Conservation (phyloP, 2,797 vertebrate genomes). For the Hydrocynus forskahlii region DNA sequence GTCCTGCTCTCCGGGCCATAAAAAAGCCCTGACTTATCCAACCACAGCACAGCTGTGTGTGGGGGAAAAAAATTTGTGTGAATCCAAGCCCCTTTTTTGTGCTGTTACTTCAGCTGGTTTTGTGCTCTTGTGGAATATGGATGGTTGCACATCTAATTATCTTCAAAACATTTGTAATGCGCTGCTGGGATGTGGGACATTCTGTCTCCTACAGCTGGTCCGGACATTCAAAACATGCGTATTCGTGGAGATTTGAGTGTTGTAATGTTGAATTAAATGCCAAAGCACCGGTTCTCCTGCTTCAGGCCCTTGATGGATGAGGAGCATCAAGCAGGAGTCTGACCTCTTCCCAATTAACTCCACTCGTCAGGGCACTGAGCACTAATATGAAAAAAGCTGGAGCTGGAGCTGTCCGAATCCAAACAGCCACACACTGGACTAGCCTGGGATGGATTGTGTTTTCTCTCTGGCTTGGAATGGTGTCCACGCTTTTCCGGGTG, state of each 20-base stretch:
- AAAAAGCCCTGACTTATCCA: slow-evolving; percentile 36
- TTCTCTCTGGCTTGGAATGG: not conserved
- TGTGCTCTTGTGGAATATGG: slow-evolving; percentile 31
- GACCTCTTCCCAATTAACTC: slow-evolving; percentile 42
- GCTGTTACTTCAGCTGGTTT: slow-evolving; percentile 41
- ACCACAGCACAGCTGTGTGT: slow-evolving; percentile 34
- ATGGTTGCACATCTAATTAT: slow-evolving; percentile 42
- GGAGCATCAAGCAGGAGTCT: slow-evolving; percentile 39
- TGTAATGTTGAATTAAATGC: slow-evolving; percentile 38
- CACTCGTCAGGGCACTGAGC: slow-evolving; percentile 13
- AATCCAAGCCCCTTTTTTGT: slow-evolving; percentile 27
- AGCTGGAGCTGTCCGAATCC: slow-evolving; percentile 29
- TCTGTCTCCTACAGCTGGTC: slow-evolving; percentile 40
- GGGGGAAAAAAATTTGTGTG: slow-evolving; percentile 24
- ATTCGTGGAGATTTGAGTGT: slow-evolving; percentile 22
- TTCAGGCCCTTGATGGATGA: slow-evolving; percentile 53
- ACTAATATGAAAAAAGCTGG: slow-evolving; percentile 25
- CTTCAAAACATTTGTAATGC: slow-evolving; percentile 49
- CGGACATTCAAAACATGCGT: slow-evolving; percentile 25
- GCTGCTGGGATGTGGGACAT: slow-evolving; percentile 32
- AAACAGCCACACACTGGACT: slow-evolving; percentile 1
- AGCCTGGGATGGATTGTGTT: slow-evolving; percentile 14
- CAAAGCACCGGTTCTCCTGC: slow-evolving; percentile 34
- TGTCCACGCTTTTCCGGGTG: slow-evolving; percentile 35
- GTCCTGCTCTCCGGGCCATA: slow-evolving; percentile 37